Evolutionary conservation across 2,888 invertebrate species (phyloP), one percentile per base, ranked within the genome.

Genomic region (Seladonia tumulorum): DNA sequence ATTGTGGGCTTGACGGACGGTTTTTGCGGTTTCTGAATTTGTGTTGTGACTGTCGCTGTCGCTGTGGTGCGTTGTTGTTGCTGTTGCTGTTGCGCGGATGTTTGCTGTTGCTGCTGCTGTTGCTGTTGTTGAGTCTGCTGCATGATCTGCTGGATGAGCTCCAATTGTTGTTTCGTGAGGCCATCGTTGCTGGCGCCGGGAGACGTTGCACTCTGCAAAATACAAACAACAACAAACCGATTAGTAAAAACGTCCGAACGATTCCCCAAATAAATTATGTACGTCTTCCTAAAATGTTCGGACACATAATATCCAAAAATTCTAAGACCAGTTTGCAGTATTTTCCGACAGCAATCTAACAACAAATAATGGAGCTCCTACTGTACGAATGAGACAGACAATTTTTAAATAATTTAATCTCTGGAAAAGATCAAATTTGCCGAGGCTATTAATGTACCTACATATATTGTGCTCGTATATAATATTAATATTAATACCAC

Each of bases 131-230:
- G 97, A 29, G 97, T 97, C 94, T 97, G 97, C 92, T 97, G 97
- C 97, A 97, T 97, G 91, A 97, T 97, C 95, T 97, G 97, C 95
- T 97, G 97, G 92, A 97, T 97, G 92, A 97, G 96, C 94, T 97
- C 97, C 91, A 97, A 95, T 94, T 97, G 97, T 92, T 97, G 97
- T 91, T 97, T 96, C 80, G 97, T 97, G 89, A 97, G 95, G 84
- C 97, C 97, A 91, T 97, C 97, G 94, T 97, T 97, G 94, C 95
- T 96, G 78, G 95, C 95, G 66, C 95, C 95, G 77, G 95, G 91
- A 66, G 94, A 93, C 72, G 94, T 95, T 87, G 95, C 94, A 88
- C 95, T 95, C 96, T 96, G 93, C 7, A 87, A 90, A 76, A 81
- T 47, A 79, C 7, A 76, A 76, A 22, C 5, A 14, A 10, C 3